A percentile compares a stretch with the other conserved stretches of the same genome.
phyloP scores from a whole-genome alignment of 2,113 vertebrate species.

The Tricholaema leucomelas region DNA sequence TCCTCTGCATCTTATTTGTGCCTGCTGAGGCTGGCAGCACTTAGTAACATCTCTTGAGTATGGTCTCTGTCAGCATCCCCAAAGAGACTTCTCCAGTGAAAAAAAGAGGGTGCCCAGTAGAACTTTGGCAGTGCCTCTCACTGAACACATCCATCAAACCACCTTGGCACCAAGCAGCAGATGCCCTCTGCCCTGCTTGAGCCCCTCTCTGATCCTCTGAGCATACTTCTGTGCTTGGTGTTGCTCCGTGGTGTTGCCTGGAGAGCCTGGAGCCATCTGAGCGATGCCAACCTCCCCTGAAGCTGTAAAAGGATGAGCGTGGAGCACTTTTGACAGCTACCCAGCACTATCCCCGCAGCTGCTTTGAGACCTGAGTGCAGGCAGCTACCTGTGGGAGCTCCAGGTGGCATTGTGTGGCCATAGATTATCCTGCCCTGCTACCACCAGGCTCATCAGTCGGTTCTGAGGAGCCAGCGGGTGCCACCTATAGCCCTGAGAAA shows the following conservation, averaged over 20 bases:
- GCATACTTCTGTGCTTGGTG: not conserved
- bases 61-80: not conserved
- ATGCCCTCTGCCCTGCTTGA: not conserved
- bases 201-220: not conserved
- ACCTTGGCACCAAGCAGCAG: not conserved
- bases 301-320: rapidly evolving
- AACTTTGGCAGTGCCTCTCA: not conserved
- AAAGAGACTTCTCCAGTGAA: not conserved
- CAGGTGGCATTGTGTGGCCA: not conserved
- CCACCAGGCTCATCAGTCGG: not conserved
- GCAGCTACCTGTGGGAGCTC: not conserved
- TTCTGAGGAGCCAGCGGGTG: not conserved
- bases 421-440: not conserved
- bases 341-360: not conserved
- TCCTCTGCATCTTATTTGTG: not conserved
- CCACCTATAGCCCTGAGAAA: not conserved
- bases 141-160: not conserved
- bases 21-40: not conserved
- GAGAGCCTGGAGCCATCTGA: not conserved
- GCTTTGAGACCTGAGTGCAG: not conserved
- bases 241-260: rapidly evolving
- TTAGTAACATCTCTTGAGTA: rapidly evolving
- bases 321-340: not conserved
- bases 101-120: rapidly evolving
- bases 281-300: rapidly evolving